A percentile compares a stretch with the other conserved stretches of the same genome.
These are phyloP conservation scores for Aplidium turbinatum DNA, from an alignment of 23 tunicate genomes.

Conservation along the genomic window DNA sequence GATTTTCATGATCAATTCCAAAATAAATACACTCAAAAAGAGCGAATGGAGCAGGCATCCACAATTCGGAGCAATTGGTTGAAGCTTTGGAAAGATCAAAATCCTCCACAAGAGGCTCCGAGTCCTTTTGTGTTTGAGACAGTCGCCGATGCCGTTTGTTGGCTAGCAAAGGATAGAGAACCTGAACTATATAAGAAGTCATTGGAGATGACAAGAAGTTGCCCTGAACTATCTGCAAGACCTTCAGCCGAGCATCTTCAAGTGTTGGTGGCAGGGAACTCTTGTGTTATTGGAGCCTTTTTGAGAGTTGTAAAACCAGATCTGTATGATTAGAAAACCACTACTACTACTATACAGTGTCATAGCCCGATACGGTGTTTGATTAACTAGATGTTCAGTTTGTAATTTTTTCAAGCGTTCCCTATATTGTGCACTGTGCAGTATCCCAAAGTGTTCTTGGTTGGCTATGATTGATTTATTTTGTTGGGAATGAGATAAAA, in stretches of 20 bases:
- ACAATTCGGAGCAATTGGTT: conserved; percentile 59
- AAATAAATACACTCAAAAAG: conserved; percentile 24
- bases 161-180: conserved; percentile 47
- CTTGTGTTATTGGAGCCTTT: conserved; percentile 76
- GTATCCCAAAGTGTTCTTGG: no score
- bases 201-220: neutral
- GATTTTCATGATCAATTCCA: conserved; percentile 74
- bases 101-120: neutral
- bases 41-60: conserved; percentile 19
- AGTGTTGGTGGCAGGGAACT: conserved; percentile 75
- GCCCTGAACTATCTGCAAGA: no score
- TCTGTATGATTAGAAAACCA: no score
- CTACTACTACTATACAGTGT: no score
- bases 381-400: no score
- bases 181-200: conserved; percentile 21
- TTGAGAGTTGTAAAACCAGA: conserved; percentile 67
- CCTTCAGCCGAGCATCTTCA: conserved; percentile 50
- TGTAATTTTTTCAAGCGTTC: no score
- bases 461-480: no score
- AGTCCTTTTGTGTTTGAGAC: conserved; percentile 40
- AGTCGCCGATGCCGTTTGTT: conserved; percentile 64
- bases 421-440: no score
- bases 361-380: no score
- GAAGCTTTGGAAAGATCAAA: conserved; percentile 2
- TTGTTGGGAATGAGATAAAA: no score